Evolutionary conservation across 2,888 invertebrate species (phyloP), one percentile per base, ranked within the genome.

Genomic region (Lycia hirtaria): DNA sequence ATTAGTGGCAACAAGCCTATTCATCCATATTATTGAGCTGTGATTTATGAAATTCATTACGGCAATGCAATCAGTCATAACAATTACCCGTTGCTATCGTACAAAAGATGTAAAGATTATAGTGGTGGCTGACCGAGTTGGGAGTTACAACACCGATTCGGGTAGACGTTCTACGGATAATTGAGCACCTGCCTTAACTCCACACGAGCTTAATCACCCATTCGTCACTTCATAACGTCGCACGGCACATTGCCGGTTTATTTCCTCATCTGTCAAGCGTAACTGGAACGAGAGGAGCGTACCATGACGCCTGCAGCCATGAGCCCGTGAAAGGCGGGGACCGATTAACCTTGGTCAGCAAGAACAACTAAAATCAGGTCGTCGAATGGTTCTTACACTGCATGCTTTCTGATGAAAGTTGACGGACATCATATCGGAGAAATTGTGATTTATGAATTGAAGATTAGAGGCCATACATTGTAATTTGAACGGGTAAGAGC

Each of bases 341-440:
- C 64, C 59, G 54, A 54, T 53, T 75, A 79, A 78, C 81, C 80
- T 83, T 79, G 78, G 67, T 58, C 54, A 65, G 47, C 57, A 68
- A 80, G 76, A 80, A 75, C 69, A 78, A 73, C 68, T 44, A 37
- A 57, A 83, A 82, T 71, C 72, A 76, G 83, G 85, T 73, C 83
- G 79, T 74, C 74, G 75, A 76, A 70, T 76, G 71, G 51, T 62
- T 72, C 38, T 55, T 61, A 49, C 47, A 41, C 47, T 26, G 57
- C 61, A 48, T 38, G 38, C 53, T 65, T 55, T 57, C 62, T 65
- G 72, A 77, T 72, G 76, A 81, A 82, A 81, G 78, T 76, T 70
- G 70, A 72, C 67, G 61, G 53, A 56, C 54, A 60, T 53, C 60
- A 64, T 68, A 67, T 69, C 60, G 66, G 67, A 69, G 71, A 72